phyloP scores from a whole-genome alignment of 2,113 vertebrate species.

The Lipotes vexillifer region DNA sequence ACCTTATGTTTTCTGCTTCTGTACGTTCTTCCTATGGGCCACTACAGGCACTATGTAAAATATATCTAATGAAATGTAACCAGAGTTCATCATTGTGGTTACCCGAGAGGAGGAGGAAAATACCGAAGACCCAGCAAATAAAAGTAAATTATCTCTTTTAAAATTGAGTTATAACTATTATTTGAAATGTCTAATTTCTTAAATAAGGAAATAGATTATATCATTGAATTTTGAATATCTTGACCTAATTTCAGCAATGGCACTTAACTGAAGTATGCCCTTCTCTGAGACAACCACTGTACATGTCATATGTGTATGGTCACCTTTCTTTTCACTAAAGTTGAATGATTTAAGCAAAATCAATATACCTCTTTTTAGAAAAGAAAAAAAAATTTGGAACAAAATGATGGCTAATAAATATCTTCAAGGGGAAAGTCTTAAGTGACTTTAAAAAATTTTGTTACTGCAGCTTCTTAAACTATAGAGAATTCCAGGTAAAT shows the following conservation, averaged over 20 bases:
- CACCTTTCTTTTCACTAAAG: neutral
- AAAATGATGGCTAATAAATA: neutral
- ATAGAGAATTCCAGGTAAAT: neutral
- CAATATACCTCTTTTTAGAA: neutral
- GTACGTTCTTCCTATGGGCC: neutral
- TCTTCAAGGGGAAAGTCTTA: neutral
- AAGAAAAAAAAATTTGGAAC: neutral
- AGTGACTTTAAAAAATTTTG: neutral
- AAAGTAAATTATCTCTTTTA: neutral
- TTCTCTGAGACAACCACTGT: neutral
- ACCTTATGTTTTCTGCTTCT: neutral
- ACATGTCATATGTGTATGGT: neutral
- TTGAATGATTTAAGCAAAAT: neutral
- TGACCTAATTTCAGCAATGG: neutral
- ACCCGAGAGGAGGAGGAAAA: neutral
- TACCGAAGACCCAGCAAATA: neutral
- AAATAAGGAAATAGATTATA: neutral
- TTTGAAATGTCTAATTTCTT: neutral
- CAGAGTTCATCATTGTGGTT: neutral
- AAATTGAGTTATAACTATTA: neutral
- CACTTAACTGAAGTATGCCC: neutral
- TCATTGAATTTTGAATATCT: neutral
- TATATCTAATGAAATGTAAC: neutral
- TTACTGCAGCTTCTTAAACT: neutral
- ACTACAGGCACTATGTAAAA: neutral